Conservation (phyloP, 1,140 invertebrate genomes). For the Drosophila nikananu region DNA sequence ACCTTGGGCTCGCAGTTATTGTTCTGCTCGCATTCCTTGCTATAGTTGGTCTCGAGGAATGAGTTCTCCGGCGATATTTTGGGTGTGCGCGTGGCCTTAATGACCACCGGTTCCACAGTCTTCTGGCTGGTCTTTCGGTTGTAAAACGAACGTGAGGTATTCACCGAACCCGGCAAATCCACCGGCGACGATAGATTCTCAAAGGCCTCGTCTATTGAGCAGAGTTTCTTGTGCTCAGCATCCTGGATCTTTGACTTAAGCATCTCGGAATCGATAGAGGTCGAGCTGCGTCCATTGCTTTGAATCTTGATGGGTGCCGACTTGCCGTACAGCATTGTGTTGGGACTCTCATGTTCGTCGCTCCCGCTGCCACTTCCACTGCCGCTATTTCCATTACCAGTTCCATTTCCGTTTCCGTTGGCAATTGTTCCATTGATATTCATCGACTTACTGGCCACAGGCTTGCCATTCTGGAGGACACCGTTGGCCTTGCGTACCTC, state of each 20-base stretch:
- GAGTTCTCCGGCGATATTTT: constrained; percentile 85
- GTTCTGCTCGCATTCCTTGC: constrained; percentile 72
- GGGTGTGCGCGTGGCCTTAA: constrained; percentile 78
- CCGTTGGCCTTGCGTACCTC: constrained; percentile 52
- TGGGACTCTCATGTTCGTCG: constrained; percentile 71
- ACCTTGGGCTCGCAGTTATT: constrained; percentile 67
- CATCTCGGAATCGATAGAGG: constrained; percentile 77
- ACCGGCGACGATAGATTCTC: constrained; percentile 78
- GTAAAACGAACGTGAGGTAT: constrained; percentile 65
- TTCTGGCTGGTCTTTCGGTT: constrained; percentile 62
- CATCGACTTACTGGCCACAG: constrained; percentile 61
- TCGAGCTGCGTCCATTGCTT: constrained; percentile 73
- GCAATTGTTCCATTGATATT: constrained; percentile 57
- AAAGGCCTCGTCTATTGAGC: constrained; percentile 81
- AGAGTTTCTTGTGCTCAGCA: constrained; percentile 77
- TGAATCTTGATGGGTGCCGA: constrained; percentile 85
- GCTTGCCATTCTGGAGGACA: constrained; percentile 63
- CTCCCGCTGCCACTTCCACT: constrained; percentile 22
- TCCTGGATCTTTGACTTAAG: constrained; percentile 81
- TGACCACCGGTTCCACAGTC: constrained; percentile 74
- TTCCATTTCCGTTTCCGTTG: constrained; percentile 27
- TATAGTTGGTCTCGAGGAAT: constrained; percentile 80
- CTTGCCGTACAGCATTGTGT: constrained; percentile 75
- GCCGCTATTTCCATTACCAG: constrained; percentile 8
- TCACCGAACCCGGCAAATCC: constrained; percentile 78